Conservation (phyloP, 1,140 invertebrate genomes). For the Berghia stephanieae region DNA sequence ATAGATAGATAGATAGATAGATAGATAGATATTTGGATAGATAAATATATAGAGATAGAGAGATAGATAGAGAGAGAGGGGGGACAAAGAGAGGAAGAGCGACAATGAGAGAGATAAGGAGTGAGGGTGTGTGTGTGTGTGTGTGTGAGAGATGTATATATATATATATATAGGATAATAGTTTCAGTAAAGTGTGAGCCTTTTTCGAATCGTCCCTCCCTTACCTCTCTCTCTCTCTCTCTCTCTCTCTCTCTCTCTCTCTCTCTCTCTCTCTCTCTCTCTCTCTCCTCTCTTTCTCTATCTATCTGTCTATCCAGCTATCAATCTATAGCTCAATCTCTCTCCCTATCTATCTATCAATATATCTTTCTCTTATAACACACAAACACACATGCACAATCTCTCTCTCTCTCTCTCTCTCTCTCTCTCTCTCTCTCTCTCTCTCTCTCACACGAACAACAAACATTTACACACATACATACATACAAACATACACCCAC, state of each 20-base stretch:
- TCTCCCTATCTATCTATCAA: neutral
- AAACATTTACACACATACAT: neutral
- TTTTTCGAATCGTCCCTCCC: neutral
- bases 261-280: constrained; percentile 20
- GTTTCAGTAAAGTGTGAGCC: neutral
- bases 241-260: constrained; percentile 18
- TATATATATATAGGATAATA: neutral
- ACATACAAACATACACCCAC: too few species aligned
- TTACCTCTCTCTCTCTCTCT: neutral
- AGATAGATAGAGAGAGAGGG: too few species aligned
- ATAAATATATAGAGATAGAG: too few species aligned
- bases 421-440: constrained; percentile 1
- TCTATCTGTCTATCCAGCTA: neutral
- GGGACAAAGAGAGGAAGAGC: too few species aligned
- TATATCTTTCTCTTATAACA: neutral
- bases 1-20: too few species aligned
- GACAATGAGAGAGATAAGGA: too few species aligned
- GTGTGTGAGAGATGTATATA: too few species aligned
- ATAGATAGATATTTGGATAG: too few species aligned
- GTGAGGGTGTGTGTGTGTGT: too few species aligned
- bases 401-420: neutral
- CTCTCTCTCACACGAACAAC: neutral
- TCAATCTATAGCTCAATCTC: neutral
- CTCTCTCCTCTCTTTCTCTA: neutral
- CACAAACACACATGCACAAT: neutral